These are phyloP conservation scores for Climacteris rufus DNA, from an alignment of 2,113 vertebrate species.

Conservation along the genomic window DNA sequence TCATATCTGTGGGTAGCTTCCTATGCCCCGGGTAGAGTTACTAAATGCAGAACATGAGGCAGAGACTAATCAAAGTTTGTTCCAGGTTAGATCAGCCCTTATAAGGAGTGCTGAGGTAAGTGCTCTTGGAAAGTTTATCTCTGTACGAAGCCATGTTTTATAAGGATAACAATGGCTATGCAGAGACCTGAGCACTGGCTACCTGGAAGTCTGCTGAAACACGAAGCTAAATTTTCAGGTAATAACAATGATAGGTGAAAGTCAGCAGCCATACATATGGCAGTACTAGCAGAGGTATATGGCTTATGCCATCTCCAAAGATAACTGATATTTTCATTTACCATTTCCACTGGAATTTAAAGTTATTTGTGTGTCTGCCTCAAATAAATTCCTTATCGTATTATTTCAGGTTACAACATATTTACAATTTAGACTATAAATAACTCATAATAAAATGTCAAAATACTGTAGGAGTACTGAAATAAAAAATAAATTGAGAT, in stretches of 20 bases:
- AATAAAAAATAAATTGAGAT: neutral
- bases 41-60: neutral
- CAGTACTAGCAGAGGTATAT: accelerated
- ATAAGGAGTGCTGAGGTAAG: neutral
- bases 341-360: neutral
- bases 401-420: neutral
- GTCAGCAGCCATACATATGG: neutral
- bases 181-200: neutral
- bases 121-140: neutral
- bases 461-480: neutral
- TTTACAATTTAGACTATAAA: neutral
- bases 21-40: neutral
- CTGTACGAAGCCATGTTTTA: neutral
- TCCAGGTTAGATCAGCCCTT: neutral
- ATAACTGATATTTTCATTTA: neutral
- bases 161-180: neutral
- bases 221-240: neutral
- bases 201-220: neutral
- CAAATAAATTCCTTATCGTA: neutral
- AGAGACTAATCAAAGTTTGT: neutral
- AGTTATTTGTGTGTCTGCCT: neutral
- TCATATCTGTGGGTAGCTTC: neutral
- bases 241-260: neutral
- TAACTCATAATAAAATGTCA: neutral
- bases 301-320: neutral